Conservation (phyloP, 2,888 invertebrate genomes). For the Ectemnius continuus region DNA sequence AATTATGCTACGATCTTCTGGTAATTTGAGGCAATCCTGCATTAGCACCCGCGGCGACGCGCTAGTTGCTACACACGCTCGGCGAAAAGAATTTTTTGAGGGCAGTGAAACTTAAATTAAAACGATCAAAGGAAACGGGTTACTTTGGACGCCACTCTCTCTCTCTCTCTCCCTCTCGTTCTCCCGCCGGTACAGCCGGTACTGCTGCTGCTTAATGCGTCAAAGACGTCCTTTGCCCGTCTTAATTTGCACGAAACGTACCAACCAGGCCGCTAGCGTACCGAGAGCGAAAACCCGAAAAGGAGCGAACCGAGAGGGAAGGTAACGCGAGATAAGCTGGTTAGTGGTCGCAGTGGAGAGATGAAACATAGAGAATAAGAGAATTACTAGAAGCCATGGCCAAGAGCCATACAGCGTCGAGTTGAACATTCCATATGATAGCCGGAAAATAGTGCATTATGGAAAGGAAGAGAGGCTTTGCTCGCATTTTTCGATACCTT, state of each 20-base stretch:
- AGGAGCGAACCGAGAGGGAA: not conserved
- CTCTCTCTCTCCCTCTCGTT: too few species aligned
- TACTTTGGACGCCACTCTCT: not conserved
- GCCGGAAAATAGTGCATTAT: slow-evolving; percentile 28
- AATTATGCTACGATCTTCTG: slow-evolving; percentile 44
- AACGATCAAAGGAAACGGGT: not conserved
- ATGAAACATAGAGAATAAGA: not conserved
- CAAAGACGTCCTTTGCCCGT: slow-evolving; percentile 2
- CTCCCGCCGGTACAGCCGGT: not conserved
- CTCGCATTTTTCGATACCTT: not conserved
- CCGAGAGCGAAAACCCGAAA: not conserved
- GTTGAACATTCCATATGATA: slow-evolving; percentile 13
- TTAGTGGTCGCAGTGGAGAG: slow-evolving; percentile 10
- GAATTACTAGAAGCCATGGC: not conserved
- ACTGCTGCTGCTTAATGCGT: not conserved
- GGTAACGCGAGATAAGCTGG: slow-evolving; percentile 5
- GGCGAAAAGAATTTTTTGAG: slow-evolving; percentile 21
- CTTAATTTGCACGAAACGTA: slow-evolving; percentile 1
- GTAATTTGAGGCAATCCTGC: slow-evolving; percentile 40
- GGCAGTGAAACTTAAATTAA: slow-evolving; percentile 6
- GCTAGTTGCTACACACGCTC: slow-evolving; percentile 34
- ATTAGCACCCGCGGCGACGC: slow-evolving; percentile 21
- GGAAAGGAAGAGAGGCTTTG: slow-evolving; percentile 5
- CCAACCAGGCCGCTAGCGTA: slow-evolving; percentile 1
- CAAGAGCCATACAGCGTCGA: not conserved